Base-by-base conservation (phyloP, 1,140 invertebrate genomes). In the Philaenus spumarius region DNA sequence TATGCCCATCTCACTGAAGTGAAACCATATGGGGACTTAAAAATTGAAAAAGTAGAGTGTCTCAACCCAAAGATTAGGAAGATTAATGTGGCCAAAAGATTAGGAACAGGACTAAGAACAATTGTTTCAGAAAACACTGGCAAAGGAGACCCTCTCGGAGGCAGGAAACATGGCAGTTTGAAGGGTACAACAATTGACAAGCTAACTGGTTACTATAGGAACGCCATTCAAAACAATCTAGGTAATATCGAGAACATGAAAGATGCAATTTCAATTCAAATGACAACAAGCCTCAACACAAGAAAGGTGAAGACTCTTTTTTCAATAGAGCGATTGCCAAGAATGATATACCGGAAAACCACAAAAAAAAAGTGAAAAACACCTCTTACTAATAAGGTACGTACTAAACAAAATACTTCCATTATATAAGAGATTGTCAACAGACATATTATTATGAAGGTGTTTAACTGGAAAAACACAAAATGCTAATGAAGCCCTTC, bases 71-170 rank as follows among this genome's bases (percentile, higher is more conserved):
- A 35, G 34, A 7, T 7, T 14, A 35, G 34, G 34, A 35, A 35
- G 34, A 7, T 35, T n/a, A n/a, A 68, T 50, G 62, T 67, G 12
- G 48, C 51, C 34, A 69, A 67, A 48, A 40, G 58, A 20, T 52
- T 66, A 58, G 59, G 66, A 56, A 67, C 63, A 59, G 51, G 61
- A 11, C 48, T 62, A n/a, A 34, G 42, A 45, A 62, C 59, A 46
- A 14, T 62, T 17, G 59, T 62, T 11, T 42, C 30, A 45, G 48
- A 62, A 1, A 24, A 35, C 7, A 35, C 23, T n/a, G 48, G 14
- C 2, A 46, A 48, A n/a, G 42, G 47, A 2, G 51, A 59, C 22
- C 60, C 53, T 3, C 46, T 61, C 22, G 62, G 62, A 46, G 55
- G 59, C 35, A 60, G 35, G 57, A 51, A 39, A 48, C 35, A 55